phyloP scores from a whole-genome alignment of 2,797 vertebrate genomes.

The Neoniphon sammara region DNA sequence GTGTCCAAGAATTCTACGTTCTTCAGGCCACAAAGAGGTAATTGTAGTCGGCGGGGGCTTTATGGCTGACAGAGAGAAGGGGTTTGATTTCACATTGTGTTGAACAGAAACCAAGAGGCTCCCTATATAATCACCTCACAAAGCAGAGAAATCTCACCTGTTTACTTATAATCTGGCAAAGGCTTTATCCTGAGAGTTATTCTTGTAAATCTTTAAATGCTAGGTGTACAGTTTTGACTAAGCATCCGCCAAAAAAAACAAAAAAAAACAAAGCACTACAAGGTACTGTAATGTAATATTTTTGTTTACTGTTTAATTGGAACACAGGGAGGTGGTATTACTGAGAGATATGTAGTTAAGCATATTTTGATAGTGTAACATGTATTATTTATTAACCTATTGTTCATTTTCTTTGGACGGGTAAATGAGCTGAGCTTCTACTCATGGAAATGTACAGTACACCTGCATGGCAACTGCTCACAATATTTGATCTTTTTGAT shows the following conservation, averaged over 20 bases:
- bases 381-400: not conserved
- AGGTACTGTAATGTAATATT: slow-evolving; percentile 31
- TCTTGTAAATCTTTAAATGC: slow-evolving; percentile 62
- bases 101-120: slow-evolving; percentile 70
- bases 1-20: slow-evolving; percentile 72
- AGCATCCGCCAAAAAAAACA: not conserved
- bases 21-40: slow-evolving; percentile 77
- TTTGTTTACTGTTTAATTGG: slow-evolving; percentile 4
- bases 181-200: slow-evolving; percentile 61
- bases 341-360: not conserved
- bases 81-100: slow-evolving; percentile 81
- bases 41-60: slow-evolving; percentile 76
- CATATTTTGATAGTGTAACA: not conserved
- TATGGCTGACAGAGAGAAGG: slow-evolving; percentile 60
- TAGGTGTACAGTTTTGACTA: slow-evolving; percentile 31
- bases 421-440: too few species aligned
- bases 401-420: not conserved
- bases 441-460: too few species aligned
- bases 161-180: slow-evolving; percentile 24
- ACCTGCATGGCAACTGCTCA: too few species aligned
- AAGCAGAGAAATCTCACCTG: slow-evolving; percentile 58
- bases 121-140: slow-evolving; percentile 65
- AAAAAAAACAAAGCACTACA: slow-evolving; percentile 26
- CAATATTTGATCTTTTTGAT: not conserved
- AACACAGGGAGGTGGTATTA: not conserved